phyloP scores from a whole-genome alignment of 2,113 vertebrate genomes.

The Parus major region DNA sequence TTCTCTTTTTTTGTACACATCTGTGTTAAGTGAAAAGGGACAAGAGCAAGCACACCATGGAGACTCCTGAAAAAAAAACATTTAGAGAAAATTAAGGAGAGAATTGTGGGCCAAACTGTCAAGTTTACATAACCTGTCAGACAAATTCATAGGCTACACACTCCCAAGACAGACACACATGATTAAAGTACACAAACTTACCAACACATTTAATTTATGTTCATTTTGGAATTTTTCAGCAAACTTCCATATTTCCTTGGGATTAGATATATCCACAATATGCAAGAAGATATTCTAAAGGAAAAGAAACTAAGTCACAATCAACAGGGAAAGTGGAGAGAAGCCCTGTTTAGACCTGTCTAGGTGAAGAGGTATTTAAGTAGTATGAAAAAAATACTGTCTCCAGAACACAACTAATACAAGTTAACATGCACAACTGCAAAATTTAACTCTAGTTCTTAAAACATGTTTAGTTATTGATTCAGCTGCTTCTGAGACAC shows the following conservation, averaged over 20 bases:
- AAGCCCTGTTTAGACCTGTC: neutral
- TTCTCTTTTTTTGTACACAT: neutral
- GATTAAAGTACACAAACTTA: slow-evolving; percentile 29
- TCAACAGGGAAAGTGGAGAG: neutral
- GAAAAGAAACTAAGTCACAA: neutral
- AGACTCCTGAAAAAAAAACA: neutral
- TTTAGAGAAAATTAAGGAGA: neutral
- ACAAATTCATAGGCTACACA: neutral
- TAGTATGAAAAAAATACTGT: neutral
- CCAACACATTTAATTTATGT: slow-evolving; percentile 79
- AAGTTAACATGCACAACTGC: neutral
- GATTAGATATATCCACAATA: slow-evolving; percentile 81
- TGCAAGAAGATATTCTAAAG: slow-evolving; percentile 82
- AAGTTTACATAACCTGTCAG: neutral
- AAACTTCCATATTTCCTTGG: slow-evolving; percentile 83
- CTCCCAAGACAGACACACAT: neutral
- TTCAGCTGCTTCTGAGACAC: neutral
- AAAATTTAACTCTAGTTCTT: neutral
- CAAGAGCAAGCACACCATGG: neutral
- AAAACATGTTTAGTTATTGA: neutral
- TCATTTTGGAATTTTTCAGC: slow-evolving; percentile 76
- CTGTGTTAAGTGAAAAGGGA: neutral
- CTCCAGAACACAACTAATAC: neutral
- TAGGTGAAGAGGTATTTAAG: neutral
- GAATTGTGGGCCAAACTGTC: neutral